These are phyloP conservation scores for Armadillidium nasatum DNA, from an alignment of 1,140 invertebrate species.

Conservation along the genomic window DNA sequence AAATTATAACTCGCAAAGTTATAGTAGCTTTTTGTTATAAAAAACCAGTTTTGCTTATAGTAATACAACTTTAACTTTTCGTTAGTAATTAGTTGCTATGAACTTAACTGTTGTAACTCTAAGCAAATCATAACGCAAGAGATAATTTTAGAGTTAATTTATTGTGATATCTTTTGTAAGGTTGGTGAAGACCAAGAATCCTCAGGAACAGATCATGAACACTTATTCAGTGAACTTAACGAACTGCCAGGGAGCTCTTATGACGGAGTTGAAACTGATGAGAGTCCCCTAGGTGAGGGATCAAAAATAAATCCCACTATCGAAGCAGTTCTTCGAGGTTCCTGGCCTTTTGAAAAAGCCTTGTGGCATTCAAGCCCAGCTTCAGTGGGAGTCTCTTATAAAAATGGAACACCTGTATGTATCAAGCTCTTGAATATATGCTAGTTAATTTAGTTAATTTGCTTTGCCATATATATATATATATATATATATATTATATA, in stretches of 20 bases:
- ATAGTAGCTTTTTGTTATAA: too few relatives aligned
- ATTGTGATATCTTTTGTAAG: slow-evolving; percentile 9
- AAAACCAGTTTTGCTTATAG: too few relatives aligned
- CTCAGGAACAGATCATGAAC: slow-evolving; percentile 26
- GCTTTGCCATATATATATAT: too few relatives aligned
- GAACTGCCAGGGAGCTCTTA: slow-evolving; percentile 20
- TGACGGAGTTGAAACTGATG: slow-evolving; percentile 21
- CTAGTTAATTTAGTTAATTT: too few relatives aligned
- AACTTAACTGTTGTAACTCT: neutral
- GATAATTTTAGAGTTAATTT: slow-evolving; percentile 17
- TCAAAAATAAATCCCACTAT: slow-evolving; percentile 39
- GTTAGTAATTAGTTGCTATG: neutral
- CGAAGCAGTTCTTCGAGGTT: slow-evolving; percentile 40
- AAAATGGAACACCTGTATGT: slow-evolving; percentile 37
- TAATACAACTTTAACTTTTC: neutral
- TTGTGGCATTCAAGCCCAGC: slow-evolving; percentile 44
- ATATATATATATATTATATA: neutral
- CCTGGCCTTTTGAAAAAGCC: slow-evolving; percentile 45
- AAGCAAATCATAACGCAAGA: slow-evolving; percentile 4
- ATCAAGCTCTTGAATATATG: too few relatives aligned
- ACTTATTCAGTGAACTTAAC: slow-evolving; percentile 23
- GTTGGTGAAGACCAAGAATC: slow-evolving; percentile 24
- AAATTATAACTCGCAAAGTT: too few relatives aligned
- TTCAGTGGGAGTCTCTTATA: slow-evolving; percentile 41
- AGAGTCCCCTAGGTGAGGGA: neutral